A percentile compares a stretch with the other conserved stretches of the same genome.
Evolutionary conservation across 2,113 vertebrate species (phyloP).

Genomic region (Sphaerodactylus townsendi): DNA sequence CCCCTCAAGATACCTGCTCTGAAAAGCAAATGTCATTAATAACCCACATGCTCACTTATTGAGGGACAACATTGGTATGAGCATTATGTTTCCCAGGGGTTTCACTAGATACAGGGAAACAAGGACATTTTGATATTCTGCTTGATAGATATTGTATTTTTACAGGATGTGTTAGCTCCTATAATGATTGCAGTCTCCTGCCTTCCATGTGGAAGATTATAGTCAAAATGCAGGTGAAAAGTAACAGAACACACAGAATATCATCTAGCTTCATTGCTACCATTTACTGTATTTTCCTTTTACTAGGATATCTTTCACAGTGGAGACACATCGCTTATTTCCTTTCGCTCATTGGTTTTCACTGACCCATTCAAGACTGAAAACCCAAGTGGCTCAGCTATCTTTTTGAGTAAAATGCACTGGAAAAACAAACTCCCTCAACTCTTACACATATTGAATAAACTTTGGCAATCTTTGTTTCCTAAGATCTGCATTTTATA

Average conservation of each 20-base stretch:
- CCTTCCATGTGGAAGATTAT: slow-evolving; percentile 3
- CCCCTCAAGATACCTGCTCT: too few species aligned
- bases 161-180: background rate
- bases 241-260: background rate
- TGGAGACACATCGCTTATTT: slow-evolving; percentile 33
- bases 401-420: slow-evolving; percentile 2
- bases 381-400: slow-evolving; percentile 45
- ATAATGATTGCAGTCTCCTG: background rate
- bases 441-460: slow-evolving; percentile 22
- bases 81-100: background rate
- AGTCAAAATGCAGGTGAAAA: slow-evolving; percentile 5
- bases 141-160: slow-evolving; percentile 12
- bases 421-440: slow-evolving; percentile 28
- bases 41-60: too few species aligned
- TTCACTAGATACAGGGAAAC: background rate
- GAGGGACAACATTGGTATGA: too few species aligned
- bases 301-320: slow-evolving; percentile 33
- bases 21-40: too few species aligned
- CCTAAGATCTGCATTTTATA: slow-evolving; percentile 45
- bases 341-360: slow-evolving; percentile 41
- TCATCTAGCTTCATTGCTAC: slow-evolving; percentile 31
- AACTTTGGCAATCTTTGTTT: slow-evolving; percentile 21
- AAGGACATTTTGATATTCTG: slow-evolving; percentile 20
- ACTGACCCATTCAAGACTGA: slow-evolving; percentile 46
- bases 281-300: slow-evolving; percentile 44